Evolutionary conservation across 2,888 invertebrate species (phyloP).

Genomic region (Pristionchus arcanus): DNA sequence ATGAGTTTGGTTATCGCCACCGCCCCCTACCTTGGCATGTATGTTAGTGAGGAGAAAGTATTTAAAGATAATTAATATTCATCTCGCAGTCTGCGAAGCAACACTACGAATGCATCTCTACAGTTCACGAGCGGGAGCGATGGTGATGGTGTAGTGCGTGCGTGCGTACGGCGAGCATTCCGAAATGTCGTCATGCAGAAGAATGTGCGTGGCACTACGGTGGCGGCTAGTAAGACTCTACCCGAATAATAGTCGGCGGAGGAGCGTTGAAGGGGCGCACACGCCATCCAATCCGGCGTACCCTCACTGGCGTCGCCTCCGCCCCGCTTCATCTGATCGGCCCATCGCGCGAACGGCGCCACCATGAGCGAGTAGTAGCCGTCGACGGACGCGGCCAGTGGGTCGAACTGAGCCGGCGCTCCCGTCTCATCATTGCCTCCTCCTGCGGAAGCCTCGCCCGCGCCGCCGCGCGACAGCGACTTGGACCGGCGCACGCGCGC

Average conservation of each 20-base stretch:
- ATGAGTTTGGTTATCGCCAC: not conserved
- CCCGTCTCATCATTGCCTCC: not conserved
- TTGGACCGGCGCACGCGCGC: conserved; percentile 52
- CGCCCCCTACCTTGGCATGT: not conserved
- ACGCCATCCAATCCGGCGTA: conserved; percentile 34
- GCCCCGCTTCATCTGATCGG: conserved; percentile 63
- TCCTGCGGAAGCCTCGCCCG: not conserved
- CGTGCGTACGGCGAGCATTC: not conserved
- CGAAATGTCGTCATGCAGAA: conserved; percentile 7
- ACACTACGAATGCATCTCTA: not conserved
- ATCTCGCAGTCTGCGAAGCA: too few species aligned
- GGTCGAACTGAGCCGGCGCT: conserved; percentile 56
- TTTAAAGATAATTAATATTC: too few species aligned
- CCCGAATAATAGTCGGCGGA: conserved; percentile 34
- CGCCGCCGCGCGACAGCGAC: conserved; percentile 46
- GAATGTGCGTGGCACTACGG: not conserved
- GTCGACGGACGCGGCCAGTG: conserved; percentile 58
- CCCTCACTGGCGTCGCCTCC: conserved; percentile 13
- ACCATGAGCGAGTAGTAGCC: conserved; percentile 72
- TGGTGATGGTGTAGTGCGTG: conserved; percentile 7
- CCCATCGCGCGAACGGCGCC: conserved; percentile 77
- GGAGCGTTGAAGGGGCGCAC: conserved; percentile 11
- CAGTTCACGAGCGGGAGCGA: conserved; percentile 16
- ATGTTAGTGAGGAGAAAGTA: too few species aligned
- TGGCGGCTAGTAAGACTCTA: not conserved